Conservation (phyloP, 2,113 vertebrate species). For the Albula glossodonta region DNA sequence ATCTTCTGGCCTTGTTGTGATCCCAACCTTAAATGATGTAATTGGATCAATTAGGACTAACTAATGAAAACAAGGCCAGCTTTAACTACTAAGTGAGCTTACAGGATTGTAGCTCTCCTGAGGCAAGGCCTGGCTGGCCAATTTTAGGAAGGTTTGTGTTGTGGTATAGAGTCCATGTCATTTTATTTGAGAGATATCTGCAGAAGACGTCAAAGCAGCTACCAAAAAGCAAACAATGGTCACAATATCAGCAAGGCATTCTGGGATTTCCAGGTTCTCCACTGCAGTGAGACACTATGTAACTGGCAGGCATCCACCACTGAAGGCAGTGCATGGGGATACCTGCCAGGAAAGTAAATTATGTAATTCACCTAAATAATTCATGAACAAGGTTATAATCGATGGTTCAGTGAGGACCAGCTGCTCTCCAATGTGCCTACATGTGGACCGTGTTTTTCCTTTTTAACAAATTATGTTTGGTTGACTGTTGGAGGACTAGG, state of each 20-base stretch:
- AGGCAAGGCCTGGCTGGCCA: background rate
- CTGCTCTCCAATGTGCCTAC: background rate
- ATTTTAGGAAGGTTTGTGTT: background rate
- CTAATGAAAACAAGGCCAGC: background rate
- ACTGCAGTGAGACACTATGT: background rate
- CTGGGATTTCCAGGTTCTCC: background rate
- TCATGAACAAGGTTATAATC: background rate
- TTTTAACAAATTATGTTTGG: background rate
- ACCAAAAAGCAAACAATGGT: background rate
- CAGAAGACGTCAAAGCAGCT: background rate
- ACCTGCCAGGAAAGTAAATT: background rate
- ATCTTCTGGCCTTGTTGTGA: background rate
- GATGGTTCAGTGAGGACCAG: background rate
- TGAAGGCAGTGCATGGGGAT: background rate
- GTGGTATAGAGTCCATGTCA: background rate
- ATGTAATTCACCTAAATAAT: background rate
- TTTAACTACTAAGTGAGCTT: background rate
- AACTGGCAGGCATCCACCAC: background rate
- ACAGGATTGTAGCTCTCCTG: background rate
- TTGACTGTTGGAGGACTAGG: too few relatives aligned
- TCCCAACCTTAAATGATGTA: background rate
- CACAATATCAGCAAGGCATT: background rate
- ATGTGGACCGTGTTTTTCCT: background rate
- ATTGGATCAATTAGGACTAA: background rate
- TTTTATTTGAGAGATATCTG: background rate